Evolutionary conservation across 2,113 vertebrate genomes (phyloP).

Genomic region (Cheilinus undulatus): DNA sequence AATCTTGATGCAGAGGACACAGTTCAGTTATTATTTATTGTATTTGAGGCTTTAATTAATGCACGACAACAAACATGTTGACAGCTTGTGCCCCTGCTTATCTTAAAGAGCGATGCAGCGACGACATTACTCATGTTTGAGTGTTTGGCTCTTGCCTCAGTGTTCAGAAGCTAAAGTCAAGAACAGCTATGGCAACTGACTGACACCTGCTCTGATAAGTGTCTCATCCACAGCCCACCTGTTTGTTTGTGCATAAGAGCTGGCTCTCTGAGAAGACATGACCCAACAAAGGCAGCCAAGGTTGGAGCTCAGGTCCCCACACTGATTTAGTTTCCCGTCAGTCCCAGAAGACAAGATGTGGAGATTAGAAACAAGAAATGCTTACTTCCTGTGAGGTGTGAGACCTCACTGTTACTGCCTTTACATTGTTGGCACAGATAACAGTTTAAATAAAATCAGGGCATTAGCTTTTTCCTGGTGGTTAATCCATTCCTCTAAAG

Average conservation of each 20-base stretch:
- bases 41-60: constrained; percentile 12
- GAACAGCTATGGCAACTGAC: constrained; percentile 10
- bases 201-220: constrained; percentile 9
- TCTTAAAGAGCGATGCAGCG: too few species aligned
- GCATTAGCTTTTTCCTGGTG: too few species aligned
- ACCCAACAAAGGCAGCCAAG: not conserved
- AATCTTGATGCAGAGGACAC: constrained; percentile 1
- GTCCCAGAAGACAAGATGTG: not conserved
- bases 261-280: not conserved
- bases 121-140: too few species aligned
- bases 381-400: not conserved
- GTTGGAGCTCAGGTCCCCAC: not conserved
- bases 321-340: not conserved
- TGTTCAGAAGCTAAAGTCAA: constrained; percentile 14
- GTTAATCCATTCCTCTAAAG: too few species aligned
- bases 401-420: not conserved
- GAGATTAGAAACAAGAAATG: not conserved
- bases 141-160: not conserved
- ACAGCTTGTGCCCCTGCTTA: constrained; percentile 29
- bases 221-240: constrained; percentile 11
- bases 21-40: constrained; percentile 11
- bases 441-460: too few species aligned
- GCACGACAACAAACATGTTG: constrained; percentile 24
- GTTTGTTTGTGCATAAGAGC: not conserved
- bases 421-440: too few species aligned